Conservation (phyloP, 2,888 invertebrate species). For the Sinohyriopsis cumingii region DNA sequence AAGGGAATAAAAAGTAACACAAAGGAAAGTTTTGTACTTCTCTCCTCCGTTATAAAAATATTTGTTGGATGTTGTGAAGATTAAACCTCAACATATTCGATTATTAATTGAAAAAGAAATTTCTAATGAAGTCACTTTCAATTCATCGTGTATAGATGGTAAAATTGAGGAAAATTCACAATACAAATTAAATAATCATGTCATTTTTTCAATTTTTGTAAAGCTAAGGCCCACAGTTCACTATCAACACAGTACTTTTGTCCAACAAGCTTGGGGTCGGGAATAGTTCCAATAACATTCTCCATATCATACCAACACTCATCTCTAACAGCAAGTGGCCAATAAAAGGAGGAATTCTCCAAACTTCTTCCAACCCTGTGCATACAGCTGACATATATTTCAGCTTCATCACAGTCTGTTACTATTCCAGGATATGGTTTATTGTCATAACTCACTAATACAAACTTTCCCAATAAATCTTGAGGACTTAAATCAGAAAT, state of each 20-base stretch:
- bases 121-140: no score
- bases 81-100: no score
- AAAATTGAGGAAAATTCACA: no score
- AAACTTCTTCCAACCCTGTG: slow-evolving; percentile 6
- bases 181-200: no score
- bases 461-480: slow-evolving; percentile 9
- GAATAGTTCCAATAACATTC: slow-evolving; percentile 9
- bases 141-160: no score
- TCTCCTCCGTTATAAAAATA: no score
- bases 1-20: no score
- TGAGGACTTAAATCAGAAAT: not conserved
- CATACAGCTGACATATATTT: slow-evolving; percentile 13
- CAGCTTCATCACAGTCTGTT: slow-evolving; percentile 10
- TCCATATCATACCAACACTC: slow-evolving; percentile 16
- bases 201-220: no score
- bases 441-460: slow-evolving; percentile 6
- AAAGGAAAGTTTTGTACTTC: no score
- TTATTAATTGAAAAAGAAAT: no score
- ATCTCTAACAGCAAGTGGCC: slow-evolving; percentile 10
- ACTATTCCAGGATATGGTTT: slow-evolving; percentile 13
- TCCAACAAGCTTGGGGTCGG: slow-evolving; percentile 7
- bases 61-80: no score
- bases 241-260: slow-evolving; percentile 5
- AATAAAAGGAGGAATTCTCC: slow-evolving; percentile 8
- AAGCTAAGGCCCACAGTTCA: not conserved